Percentiles rank a stretch among this genome's conserved stretches.
These are phyloP conservation scores for Terebella lapidaria DNA, from an alignment of 2,888 invertebrate genomes.

Conservation along the genomic window DNA sequence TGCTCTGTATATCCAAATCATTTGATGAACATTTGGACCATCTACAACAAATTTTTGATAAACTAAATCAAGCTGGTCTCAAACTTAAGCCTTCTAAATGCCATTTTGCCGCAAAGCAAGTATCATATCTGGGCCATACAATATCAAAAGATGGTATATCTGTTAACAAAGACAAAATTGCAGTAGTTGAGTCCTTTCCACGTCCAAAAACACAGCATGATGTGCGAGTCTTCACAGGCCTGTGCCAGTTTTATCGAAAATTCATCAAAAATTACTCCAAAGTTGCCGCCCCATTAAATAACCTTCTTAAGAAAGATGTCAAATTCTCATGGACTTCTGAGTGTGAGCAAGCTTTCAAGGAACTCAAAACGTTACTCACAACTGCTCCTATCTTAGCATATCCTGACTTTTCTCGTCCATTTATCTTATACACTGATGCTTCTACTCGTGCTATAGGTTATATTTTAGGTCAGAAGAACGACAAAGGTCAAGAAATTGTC, in stretches of 20 bases:
- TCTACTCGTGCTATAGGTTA: conserved; percentile 22
- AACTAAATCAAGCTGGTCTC: not conserved
- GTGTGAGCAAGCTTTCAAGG: not conserved
- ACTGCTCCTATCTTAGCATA: not conserved
- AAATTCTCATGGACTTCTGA: not conserved
- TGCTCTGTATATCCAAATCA: not conserved
- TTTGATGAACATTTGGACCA: not conserved
- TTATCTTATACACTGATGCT: conserved; percentile 16
- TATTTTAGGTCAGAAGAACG: conserved; percentile 23
- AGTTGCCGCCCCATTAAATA: not conserved
- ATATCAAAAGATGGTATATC: not conserved
- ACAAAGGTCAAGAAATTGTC: conserved; percentile 15
- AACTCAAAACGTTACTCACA: not conserved
- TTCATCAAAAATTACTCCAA: not conserved
- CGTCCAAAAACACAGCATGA: not conserved
- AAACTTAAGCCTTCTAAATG: not conserved
- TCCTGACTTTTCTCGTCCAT: not conserved
- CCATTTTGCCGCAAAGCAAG: not conserved
- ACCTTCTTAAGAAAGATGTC: not conserved
- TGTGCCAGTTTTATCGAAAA: no score
- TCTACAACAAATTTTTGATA: not conserved
- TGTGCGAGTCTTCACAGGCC: no score
- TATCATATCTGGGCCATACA: not conserved
- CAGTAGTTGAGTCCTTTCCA: not conserved
- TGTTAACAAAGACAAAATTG: not conserved